phyloP scores from a whole-genome alignment of 92 coral and sea anemone genomes.

The Desmophyllum pertusum region DNA sequence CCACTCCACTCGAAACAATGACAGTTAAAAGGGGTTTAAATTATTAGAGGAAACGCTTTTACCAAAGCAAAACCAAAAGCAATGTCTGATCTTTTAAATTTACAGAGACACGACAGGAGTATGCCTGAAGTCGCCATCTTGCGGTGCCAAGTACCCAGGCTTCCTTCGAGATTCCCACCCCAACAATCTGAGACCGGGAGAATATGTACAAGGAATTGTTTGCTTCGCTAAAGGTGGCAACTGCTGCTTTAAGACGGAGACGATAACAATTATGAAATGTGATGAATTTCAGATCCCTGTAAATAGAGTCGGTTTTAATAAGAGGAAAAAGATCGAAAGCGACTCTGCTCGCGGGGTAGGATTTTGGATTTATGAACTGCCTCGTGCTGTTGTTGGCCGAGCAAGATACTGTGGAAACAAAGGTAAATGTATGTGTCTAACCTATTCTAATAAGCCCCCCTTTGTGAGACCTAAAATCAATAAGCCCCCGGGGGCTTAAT shows the following conservation, averaged over 20 bases:
- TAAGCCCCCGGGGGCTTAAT: too few relatives aligned
- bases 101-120: constrained; percentile 10
- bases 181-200: not conserved
- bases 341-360: too few relatives aligned
- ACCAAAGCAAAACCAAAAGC: not conserved
- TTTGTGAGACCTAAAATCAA: too few relatives aligned
- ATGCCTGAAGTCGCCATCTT: constrained; percentile 17
- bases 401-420: not conserved
- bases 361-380: not conserved
- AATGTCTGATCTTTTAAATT: not conserved
- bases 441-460: too few relatives aligned
- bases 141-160: constrained; percentile 36
- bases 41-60: not conserved
- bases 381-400: not conserved
- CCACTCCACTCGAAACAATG: too few relatives aligned
- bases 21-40: not conserved
- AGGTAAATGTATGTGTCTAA: not conserved
- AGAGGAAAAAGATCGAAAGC: too few relatives aligned
- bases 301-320: too few relatives aligned
- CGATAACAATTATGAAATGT: constrained; percentile 14
- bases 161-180: constrained; percentile 11
- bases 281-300: too few relatives aligned
- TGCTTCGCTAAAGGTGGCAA: constrained; percentile 10
- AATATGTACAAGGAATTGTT: not conserved
- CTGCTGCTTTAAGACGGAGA: constrained; percentile 7